Base-by-base conservation (phyloP, 2,888 invertebrate species). In the Trichopria drosophilae region DNA sequence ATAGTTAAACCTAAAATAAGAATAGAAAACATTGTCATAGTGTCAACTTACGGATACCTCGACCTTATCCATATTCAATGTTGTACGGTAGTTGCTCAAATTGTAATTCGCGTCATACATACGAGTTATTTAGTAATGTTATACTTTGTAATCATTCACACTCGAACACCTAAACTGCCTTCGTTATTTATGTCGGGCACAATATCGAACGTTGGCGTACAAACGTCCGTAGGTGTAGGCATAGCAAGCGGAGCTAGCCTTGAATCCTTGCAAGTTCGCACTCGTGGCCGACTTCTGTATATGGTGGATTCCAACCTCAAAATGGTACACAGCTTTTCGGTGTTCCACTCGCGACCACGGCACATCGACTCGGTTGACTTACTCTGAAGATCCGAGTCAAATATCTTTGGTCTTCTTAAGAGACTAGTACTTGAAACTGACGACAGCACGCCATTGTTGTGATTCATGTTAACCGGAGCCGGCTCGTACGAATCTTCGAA, bases 221-320 rank as follows among this genome's bases (percentile, higher is more conserved):
- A 71, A 40, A 72, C 66, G 6, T 73, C 71, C n/a, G 70, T 69
- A 1, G 71, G 69, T 15, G 72, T 69, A 1, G 70, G 67, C 1
- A 58, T 59, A 4, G 71, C 69, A 4, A 73, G 58, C 1, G 72
- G 71, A 0, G 70, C 71, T 9, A 65, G 35, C 22, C 61, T 64
- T 7, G 64, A 28, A 19, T 66, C 62, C 22, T 61, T 66, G 7
- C 63, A 62, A 9, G 53, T 59, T 7, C 59, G 56, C 1, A 64
- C 53, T 31, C 62, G 60, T 3, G 66, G 49, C 18, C 61, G 53
- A 29, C 60, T 66, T 19, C 62, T 61, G 50, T 69, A 64, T 10
- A 66, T 47, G 19, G 60, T 59, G 1, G 66, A 58, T 16, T 71
- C 68, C 6, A 68, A 53, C 39, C 62, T 57, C 3, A 68, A 40